Evolutionary conservation across 2,797 vertebrate genomes (phyloP), one percentile per base, ranked within the genome.

Genomic region (Anableps anableps): DNA sequence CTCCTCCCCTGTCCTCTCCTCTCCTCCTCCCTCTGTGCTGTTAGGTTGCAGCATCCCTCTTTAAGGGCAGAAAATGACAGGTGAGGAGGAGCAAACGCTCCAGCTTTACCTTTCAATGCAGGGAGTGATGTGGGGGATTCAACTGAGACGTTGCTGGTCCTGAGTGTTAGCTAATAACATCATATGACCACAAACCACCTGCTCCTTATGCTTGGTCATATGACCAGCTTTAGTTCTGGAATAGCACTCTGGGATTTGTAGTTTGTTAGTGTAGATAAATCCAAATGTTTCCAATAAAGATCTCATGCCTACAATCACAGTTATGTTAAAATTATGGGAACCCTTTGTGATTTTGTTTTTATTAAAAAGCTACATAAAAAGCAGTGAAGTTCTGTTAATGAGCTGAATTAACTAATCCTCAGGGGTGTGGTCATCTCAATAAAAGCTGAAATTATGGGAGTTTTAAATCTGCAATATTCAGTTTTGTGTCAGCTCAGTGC

Each of bases 171-270:
- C 88, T 94, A 91, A 94, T 88, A 94, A 90, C 89, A 93, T 96
- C 95, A 96, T 91, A 91, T 96, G 95, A 96, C 90, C 85, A 83
- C 16, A 34, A 64, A 86, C 91, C 95, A 94, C 89, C 93, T 96
- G 94, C 92, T 93, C 85, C 82, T 62, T 41, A 77, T 80, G 77
- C 74, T 62, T 74, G 81, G 89, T 95, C 95, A 95, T 91, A 85
- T 96, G 96, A 95, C 91, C 82, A 81, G 77, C 72, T 81, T 83
- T 77, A 79, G 45, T 43, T 47, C 29, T 31, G 2, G 79, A 68
- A 84, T 75, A 78, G 91, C 70, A 81, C 64, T 86, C 83, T 96
- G 96, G 96, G 95, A 95, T 75, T 79, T 95, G 95, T 93, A 95
- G 94, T 96, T 78, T 95, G 94, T 92, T 94, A 93, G 95, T 80